Evolutionary conservation across 2,113 vertebrate genomes (phyloP), one percentile per base, ranked within the genome.

Genomic region (Aythya baeri): DNA sequence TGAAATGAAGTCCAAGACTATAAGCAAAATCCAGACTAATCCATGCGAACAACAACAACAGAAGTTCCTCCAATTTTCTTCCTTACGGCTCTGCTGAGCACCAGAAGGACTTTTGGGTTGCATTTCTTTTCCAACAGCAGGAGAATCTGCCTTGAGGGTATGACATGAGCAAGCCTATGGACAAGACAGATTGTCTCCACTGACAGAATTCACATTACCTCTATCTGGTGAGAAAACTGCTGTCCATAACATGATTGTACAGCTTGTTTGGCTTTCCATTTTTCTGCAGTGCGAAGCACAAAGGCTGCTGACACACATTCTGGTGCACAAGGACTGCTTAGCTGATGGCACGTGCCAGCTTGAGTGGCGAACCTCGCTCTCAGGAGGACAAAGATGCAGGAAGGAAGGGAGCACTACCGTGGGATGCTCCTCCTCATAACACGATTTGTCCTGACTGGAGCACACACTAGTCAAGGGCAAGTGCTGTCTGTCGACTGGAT

Each of bases 371-470:
- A 31, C 7, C 2, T 13, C n/a, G 41, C 17, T 74, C 70, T 38
- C 43, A 29, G 26, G 23, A 43, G 17, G 29, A 29, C 23, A 13
- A 17, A 8, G 25, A 22, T 3, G 1, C 11, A 36, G 22, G 13
- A 6, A 70, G 17, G 6, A 22, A 7, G 11, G 8, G 13, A 2
- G 2, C 0, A 2, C 5, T 16, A 14, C 23, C 38, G 23, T 0
- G 25, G 58, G 38, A 43, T 68, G 11, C 0, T 76, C 15, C 43
- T 38, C 41, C 26, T 11, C 9, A 43, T 4, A 26, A 49, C 11
- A 43, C 25, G 0, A 0, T 25, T 8, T 43, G 66, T 67, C n/a
- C 54, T 3, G 16, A 4, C 0, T 27, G 50, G 43, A 76, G 54
- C 0, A 3, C 4, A 20, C 4, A 0, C 0, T 13, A 71, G 1